A percentile compares a stretch with the other conserved stretches of the same genome.
These are phyloP conservation scores for Ichneumoninae sp. DNA, from an alignment of 2,888 invertebrate genomes.

Conservation along the genomic window DNA sequence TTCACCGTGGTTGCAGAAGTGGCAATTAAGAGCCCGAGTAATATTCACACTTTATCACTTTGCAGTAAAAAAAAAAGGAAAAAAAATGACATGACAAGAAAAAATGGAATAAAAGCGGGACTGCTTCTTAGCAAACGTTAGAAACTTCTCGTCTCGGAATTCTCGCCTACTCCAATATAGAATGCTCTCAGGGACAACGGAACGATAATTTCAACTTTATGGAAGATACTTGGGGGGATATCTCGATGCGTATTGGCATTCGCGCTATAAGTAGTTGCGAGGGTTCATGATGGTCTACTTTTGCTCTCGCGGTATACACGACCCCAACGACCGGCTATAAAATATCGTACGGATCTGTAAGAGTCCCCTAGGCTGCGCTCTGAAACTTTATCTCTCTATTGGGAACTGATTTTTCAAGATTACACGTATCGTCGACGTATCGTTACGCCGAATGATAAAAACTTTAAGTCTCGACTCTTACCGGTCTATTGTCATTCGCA, in stretches of 20 bases:
- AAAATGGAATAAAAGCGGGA: background rate
- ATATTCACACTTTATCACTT: constrained; percentile 7
- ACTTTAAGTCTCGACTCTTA: background rate
- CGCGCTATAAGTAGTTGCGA: background rate
- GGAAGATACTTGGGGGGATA: constrained; percentile 26
- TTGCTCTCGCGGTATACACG: background rate
- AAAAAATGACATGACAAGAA: background rate
- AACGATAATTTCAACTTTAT: constrained; percentile 58
- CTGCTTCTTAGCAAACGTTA: background rate
- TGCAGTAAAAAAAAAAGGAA: background rate
- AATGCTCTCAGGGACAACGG: constrained; percentile 55
- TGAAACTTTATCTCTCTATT: constrained; percentile 12
- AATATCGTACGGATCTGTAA: constrained; percentile 21
- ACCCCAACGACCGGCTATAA: constrained; percentile 30
- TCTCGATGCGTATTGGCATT: constrained; percentile 6
- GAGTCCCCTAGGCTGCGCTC: background rate
- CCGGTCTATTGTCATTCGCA: background rate
- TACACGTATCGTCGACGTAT: background rate
- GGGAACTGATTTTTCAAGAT: constrained; percentile 28
- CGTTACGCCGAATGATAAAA: constrained; percentile 14
- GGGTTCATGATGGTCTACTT: background rate
- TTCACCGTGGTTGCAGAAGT: background rate
- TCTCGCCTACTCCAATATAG: background rate
- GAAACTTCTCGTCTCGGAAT: constrained; percentile 3
- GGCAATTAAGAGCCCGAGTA: background rate